Evolutionary conservation across 2,797 vertebrate species (phyloP).

Genomic region (Cossypha niveicapilla): DNA sequence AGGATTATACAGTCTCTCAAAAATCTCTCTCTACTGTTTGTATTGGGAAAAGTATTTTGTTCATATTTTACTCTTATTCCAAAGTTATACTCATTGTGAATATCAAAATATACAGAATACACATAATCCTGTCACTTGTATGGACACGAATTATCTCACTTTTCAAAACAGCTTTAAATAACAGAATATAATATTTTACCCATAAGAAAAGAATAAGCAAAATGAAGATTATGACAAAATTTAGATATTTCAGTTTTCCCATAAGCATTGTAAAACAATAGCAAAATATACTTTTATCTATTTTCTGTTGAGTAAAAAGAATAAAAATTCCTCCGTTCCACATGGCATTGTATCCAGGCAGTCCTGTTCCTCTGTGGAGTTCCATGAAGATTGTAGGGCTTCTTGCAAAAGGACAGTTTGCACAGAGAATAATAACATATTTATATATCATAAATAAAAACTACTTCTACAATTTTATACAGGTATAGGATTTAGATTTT

Average conservation of each 20-base stretch:
- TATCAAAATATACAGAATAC: background rate
- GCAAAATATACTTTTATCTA: background rate
- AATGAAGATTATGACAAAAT: background rate
- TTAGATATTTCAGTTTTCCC: background rate
- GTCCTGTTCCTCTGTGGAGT: background rate
- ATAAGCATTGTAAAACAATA: background rate
- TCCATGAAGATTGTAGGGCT: background rate
- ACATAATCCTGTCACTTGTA: background rate
- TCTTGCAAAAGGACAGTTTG: background rate
- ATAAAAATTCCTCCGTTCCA: background rate
- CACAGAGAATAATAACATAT: background rate
- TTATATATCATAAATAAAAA: background rate
- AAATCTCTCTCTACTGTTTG: background rate
- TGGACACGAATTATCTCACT: background rate
- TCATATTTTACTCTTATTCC: background rate
- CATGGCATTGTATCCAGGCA: background rate
- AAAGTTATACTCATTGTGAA: background rate
- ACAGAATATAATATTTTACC: background rate
- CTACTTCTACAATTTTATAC: background rate
- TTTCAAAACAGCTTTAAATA: background rate
- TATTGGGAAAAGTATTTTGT: background rate
- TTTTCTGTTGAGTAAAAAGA: background rate
- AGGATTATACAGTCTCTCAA: background rate
- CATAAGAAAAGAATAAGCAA: background rate
- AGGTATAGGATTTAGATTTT: background rate